Evolutionary conservation across 2,113 vertebrate species (phyloP).

Genomic region (Thymallus thymallus): DNA sequence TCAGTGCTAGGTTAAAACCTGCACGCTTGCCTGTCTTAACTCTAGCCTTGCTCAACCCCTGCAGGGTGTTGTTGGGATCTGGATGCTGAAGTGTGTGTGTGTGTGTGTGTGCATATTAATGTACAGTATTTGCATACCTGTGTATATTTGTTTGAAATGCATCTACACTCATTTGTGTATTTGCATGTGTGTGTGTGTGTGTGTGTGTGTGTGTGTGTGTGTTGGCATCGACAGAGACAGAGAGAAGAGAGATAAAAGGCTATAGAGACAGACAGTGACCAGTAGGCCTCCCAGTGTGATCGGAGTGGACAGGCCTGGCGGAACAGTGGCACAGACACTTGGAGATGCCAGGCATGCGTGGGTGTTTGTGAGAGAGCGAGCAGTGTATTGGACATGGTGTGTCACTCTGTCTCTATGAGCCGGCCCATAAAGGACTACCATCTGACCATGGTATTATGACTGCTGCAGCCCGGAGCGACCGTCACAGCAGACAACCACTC

Average conservation of each 20-base stretch:
- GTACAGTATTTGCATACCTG: too few relatives aligned
- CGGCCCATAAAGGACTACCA: conserved; percentile 3
- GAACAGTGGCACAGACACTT: conserved; percentile 36
- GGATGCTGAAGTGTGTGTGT: background rate
- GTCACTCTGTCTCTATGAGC: conserved; percentile 45
- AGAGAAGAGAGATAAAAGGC: background rate
- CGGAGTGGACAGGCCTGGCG: conserved; percentile 42
- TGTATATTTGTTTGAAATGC: too few relatives aligned
- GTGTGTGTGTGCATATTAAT: background rate
- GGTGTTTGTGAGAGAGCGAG: conserved; percentile 21
- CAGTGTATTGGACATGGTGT: background rate
- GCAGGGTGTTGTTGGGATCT: conserved; percentile 8
- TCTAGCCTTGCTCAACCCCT: conserved; percentile 18
- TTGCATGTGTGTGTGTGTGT: too few relatives aligned
- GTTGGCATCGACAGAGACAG: conserved; percentile 10
- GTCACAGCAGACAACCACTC: too few relatives aligned
- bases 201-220: too few relatives aligned
- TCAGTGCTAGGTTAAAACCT: conserved; percentile 38
- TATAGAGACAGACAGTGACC: conserved; percentile 43
- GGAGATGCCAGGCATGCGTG: conserved; percentile 15
- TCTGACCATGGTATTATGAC: background rate
- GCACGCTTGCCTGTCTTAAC: conserved; percentile 26
- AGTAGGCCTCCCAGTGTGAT: conserved; percentile 39
- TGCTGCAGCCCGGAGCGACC: background rate
- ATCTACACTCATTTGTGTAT: conserved; percentile 7